Conservation (phyloP, 2,797 vertebrate species). For the Rallus crepitans region DNA sequence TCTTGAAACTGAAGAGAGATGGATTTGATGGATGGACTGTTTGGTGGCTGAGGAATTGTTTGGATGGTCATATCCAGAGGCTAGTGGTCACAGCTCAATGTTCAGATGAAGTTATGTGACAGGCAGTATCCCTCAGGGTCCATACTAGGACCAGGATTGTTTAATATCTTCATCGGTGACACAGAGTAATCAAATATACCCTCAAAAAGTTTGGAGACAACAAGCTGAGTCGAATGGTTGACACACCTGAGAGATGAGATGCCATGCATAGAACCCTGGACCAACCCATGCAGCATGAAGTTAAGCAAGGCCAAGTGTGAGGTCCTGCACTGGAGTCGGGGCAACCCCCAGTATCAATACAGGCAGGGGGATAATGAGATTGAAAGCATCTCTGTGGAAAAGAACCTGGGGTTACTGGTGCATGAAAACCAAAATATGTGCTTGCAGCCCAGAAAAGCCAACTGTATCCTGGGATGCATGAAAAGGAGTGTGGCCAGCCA, state of each 20-base stretch:
- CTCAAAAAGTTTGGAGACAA: background rate
- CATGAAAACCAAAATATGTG: rapidly evolving
- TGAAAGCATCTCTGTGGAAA: rapidly evolving
- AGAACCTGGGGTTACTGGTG: rapidly evolving
- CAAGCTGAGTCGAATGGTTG: background rate
- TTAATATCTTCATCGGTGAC: background rate
- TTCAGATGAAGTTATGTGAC: background rate
- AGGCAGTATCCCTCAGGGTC: background rate
- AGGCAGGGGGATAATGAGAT: background rate
- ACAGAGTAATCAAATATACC: background rate
- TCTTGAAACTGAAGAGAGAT: background rate
- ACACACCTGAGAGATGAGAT: background rate
- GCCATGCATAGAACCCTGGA: background rate
- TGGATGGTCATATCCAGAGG: background rate
- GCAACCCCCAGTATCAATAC: rapidly evolving
- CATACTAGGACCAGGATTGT: background rate
- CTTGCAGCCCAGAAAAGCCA: rapidly evolving
- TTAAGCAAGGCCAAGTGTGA: background rate
- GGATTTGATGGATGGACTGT: background rate
- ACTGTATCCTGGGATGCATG: rapidly evolving
- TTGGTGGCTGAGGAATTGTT: background rate
- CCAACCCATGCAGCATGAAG: background rate
- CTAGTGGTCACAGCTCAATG: background rate
- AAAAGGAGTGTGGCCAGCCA: rapidly evolving
- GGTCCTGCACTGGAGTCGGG: rapidly evolving